phyloP scores from a whole-genome alignment of 2,797 vertebrate genomes.

The Bucorvus abyssinicus region DNA sequence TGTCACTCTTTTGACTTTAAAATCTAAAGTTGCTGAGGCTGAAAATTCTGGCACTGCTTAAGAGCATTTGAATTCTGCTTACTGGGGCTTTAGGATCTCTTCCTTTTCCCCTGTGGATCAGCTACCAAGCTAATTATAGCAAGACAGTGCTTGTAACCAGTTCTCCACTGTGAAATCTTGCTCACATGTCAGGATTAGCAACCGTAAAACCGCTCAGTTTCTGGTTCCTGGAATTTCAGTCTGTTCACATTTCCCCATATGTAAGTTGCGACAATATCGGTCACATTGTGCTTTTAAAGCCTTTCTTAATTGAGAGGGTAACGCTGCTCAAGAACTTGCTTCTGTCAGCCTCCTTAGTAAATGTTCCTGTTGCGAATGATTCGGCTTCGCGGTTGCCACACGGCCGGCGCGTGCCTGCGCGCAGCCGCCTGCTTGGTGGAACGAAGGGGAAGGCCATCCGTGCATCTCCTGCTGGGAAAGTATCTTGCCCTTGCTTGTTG shows the following conservation, averaged over 20 bases:
- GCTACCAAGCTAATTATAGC: background rate
- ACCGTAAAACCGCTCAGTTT: background rate
- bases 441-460: fast-evolving
- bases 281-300: background rate
- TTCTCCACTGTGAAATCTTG: background rate
- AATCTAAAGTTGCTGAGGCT: background rate
- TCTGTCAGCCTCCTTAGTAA: background rate
- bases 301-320: background rate
- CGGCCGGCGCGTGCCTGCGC: background rate
- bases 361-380: background rate
- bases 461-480: background rate
- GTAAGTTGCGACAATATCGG: background rate
- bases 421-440: fast-evolving
- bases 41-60: background rate
- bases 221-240: background rate
- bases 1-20: background rate
- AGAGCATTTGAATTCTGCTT: background rate
- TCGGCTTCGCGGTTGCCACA: fast-evolving
- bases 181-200: background rate
- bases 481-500: background rate
- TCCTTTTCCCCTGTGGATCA: background rate
- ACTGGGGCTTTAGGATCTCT: background rate
- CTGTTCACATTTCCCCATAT: background rate
- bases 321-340: background rate
- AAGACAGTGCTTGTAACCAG: background rate